These are phyloP conservation scores for Rhinichthys klamathensis DNA, from an alignment of 2,113 vertebrate species.

Conservation along the genomic window DNA sequence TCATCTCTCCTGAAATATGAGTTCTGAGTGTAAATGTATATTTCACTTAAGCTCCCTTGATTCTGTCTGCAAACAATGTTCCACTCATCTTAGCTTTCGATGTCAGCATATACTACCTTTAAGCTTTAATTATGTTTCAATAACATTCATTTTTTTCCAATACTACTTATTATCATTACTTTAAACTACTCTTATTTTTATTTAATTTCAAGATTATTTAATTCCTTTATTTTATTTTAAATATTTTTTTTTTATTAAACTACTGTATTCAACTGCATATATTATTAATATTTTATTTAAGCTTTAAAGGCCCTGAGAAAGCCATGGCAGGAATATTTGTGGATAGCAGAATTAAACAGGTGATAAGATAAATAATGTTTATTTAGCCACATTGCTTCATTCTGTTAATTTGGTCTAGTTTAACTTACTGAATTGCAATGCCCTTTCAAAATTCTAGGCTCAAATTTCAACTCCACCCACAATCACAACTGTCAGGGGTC, in stretches of 20 bases:
- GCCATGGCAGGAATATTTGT: background rate
- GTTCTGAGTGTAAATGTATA: background rate
- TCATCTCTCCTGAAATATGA: too few species aligned
- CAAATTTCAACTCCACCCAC: constrained; percentile 67
- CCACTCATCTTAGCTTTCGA: background rate
- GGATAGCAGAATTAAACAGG: background rate
- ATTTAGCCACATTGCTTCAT: background rate
- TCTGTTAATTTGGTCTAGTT: constrained; percentile 2
- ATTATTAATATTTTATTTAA: background rate
- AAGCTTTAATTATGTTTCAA: background rate
- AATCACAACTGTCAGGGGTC: constrained; percentile 70
- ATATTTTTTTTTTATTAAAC: background rate
- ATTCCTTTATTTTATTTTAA: background rate
- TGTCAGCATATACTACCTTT: background rate
- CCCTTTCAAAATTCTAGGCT: constrained; percentile 28
- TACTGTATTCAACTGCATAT: background rate
- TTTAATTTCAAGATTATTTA: background rate
- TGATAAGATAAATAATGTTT: background rate
- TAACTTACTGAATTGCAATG: background rate
- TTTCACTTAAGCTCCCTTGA: background rate
- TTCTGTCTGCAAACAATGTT: background rate
- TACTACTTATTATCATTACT: too few species aligned
- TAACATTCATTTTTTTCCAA: background rate
- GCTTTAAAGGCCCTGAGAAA: background rate
- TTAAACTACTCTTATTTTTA: background rate